Percentiles rank a stretch among this genome's conserved stretches.
These are phyloP conservation scores for Chorisops tibialis DNA, from an alignment of 2,888 invertebrate species.

Conservation along the genomic window DNA sequence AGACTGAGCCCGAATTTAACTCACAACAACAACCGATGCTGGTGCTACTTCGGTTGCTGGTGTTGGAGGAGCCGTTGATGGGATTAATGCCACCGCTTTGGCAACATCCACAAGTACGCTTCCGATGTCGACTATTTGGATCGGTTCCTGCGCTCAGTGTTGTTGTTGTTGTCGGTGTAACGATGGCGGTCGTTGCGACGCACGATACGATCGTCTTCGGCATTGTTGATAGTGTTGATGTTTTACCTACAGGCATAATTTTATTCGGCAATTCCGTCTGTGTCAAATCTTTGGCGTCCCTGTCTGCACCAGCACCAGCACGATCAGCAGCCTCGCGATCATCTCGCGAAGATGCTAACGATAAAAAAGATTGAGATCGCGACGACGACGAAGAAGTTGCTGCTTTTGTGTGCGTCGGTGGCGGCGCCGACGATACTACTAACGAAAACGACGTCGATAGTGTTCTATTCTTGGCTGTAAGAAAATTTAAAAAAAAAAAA, in stretches of 20 bases:
- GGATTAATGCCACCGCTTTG: conserved; percentile 15
- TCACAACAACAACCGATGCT: conserved; percentile 27
- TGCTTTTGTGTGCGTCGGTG: conserved; percentile 11
- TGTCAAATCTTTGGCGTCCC: background rate
- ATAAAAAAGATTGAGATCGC: conserved; percentile 19
- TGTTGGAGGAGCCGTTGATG: conserved; percentile 3
- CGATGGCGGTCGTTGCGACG: background rate
- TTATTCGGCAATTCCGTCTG: conserved; percentile 8
- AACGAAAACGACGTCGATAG: conserved; percentile 30
- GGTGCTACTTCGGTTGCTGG: conserved; percentile 20
- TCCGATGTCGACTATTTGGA: conserved; percentile 15
- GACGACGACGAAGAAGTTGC: no score
- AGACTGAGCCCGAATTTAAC: conserved; percentile 31
- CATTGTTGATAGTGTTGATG: background rate
- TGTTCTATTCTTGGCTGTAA: conserved; percentile 37
- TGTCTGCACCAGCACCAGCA: conserved; percentile 3
- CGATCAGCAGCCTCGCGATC: background rate
- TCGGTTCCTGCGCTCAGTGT: background rate
- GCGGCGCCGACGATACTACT: conserved; percentile 29
- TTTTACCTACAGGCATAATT: background rate
- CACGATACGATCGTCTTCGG: background rate
- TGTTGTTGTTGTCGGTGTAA: background rate
- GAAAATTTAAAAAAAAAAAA: conserved; percentile 13
- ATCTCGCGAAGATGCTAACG: background rate
- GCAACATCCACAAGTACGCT: conserved; percentile 26